A percentile compares a stretch with the other conserved stretches of the same genome.
Conservation (phyloP, 2,888 invertebrate genomes). For the Thumatha senex region DNA sequence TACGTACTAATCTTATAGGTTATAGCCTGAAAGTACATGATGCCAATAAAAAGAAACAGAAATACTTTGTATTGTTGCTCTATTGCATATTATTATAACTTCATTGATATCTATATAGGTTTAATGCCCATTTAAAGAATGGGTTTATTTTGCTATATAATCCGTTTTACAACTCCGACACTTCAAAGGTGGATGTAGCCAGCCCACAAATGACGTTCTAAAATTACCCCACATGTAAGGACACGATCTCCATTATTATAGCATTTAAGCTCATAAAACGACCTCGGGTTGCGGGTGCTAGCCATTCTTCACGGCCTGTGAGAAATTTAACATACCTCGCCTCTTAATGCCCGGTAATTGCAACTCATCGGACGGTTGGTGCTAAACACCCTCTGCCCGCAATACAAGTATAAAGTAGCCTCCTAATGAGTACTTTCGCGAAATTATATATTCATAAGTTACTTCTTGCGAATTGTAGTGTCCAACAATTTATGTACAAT, state of each 20-base stretch:
- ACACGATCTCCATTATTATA: conserved; percentile 64
- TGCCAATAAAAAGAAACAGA: too few relatives aligned
- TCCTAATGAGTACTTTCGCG: conserved; percentile 26
- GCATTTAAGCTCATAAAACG: conserved; percentile 64
- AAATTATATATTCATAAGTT: conserved; percentile 25
- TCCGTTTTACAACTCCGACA: conserved; percentile 9
- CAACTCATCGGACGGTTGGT: conserved; percentile 26
- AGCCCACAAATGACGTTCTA: conserved; percentile 27
- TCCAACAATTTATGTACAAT: neutral
- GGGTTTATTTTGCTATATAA: too few relatives aligned
- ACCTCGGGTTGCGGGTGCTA: conserved; percentile 59
- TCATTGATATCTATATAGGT: too few relatives aligned
- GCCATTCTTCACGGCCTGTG: conserved; percentile 63
- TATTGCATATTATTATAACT: too few relatives aligned
- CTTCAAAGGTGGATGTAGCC: conserved; percentile 17
- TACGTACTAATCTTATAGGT: too few relatives aligned
- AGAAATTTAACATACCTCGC: conserved; percentile 70
- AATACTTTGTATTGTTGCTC: too few relatives aligned
- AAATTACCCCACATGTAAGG: conserved; percentile 54
- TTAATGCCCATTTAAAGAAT: too few relatives aligned
- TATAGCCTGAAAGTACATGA: too few relatives aligned
- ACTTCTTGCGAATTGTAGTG: conserved; percentile 9
- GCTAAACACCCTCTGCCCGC: conserved; percentile 19
- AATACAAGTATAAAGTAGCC: conserved; percentile 20
- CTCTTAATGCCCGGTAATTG: conserved; percentile 70